Evolutionary conservation across 2,113 vertebrate species (phyloP).

Genomic region (Terrapene triunguis): DNA sequence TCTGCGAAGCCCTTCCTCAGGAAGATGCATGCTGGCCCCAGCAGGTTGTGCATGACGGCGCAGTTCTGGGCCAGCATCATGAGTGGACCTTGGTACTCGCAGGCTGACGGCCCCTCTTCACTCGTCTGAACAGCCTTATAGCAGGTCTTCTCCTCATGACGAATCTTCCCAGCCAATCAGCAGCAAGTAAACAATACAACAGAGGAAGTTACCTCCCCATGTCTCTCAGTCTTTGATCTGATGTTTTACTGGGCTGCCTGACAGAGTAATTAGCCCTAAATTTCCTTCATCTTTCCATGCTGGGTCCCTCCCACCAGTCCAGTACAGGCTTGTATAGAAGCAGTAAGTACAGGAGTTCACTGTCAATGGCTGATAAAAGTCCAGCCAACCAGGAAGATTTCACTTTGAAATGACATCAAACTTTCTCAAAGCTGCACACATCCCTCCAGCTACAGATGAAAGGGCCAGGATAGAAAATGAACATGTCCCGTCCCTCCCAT

Average conservation of each 20-base stretch:
- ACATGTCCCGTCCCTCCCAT: neutral
- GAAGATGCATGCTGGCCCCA: slow-evolving; percentile 98
- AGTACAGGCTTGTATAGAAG: slow-evolving; percentile 18
- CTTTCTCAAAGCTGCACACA: slow-evolving; percentile 11
- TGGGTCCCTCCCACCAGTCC: neutral
- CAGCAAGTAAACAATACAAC: slow-evolving; percentile 83
- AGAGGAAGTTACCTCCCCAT: slow-evolving; percentile 78
- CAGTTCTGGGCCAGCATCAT: slow-evolving; percentile 94
- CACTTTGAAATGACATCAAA: slow-evolving; percentile 43
- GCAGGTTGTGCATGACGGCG: slow-evolving; percentile 93
- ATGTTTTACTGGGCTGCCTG: slow-evolving; percentile 59
- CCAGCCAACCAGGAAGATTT: neutral
- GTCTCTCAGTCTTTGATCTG: slow-evolving; percentile 26
- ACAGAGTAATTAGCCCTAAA: slow-evolving; percentile 42
- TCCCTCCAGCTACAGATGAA: slow-evolving; percentile 17
- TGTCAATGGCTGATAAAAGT: slow-evolving; percentile 43
- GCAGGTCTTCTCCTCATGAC: slow-evolving; percentile 93
- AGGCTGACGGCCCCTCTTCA: slow-evolving; percentile 86
- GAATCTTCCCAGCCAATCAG: slow-evolving; percentile 82
- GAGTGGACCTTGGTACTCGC: slow-evolving; percentile 88
- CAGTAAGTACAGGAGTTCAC: slow-evolving; percentile 29
- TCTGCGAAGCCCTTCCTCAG: slow-evolving; percentile 98
- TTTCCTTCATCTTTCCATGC: slow-evolving; percentile 10
- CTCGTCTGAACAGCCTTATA: slow-evolving; percentile 92
- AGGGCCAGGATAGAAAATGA: neutral